Evolutionary conservation across 2,797 vertebrate species (phyloP).

Genomic region (Girardinus metallicus): DNA sequence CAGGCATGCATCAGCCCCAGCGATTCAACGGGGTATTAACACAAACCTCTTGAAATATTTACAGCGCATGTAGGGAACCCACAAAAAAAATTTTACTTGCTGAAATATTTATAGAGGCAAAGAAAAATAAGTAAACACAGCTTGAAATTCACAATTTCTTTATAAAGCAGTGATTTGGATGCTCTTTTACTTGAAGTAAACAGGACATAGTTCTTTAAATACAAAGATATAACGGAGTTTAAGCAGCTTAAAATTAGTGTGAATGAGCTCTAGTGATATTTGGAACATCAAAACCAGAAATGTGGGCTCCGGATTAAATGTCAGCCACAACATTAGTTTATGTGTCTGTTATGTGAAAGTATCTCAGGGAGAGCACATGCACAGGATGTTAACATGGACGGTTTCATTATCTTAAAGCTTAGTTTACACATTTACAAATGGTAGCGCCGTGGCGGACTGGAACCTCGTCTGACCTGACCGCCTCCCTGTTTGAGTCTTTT

Average conservation of each 20-base stretch:
- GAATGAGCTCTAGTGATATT: background rate
- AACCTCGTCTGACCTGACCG: conserved; percentile 65
- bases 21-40: conserved; percentile 53
- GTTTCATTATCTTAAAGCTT: background rate
- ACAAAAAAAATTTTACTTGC: conserved; percentile 5
- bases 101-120: conserved; percentile 21
- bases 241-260: background rate
- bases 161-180: background rate
- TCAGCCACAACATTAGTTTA: background rate
- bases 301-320: background rate
- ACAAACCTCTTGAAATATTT: conserved; percentile 41
- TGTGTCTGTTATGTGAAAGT: background rate
- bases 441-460: background rate
- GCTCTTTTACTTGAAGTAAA: background rate
- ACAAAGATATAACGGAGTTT: background rate
- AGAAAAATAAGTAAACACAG: conserved; percentile 9
- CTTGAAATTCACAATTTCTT: background rate
- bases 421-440: background rate
- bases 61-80: conserved; percentile 22
- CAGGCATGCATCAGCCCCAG: conserved; percentile 43
- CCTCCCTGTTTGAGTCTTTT: conserved; percentile 86
- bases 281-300: background rate
- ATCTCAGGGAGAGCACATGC: background rate
- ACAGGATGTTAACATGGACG: background rate
- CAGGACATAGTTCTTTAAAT: background rate